These are phyloP conservation scores for Sinocyclocheilus rhinocerous DNA, from an alignment of 2,113 vertebrate genomes.

Conservation along the genomic window DNA sequence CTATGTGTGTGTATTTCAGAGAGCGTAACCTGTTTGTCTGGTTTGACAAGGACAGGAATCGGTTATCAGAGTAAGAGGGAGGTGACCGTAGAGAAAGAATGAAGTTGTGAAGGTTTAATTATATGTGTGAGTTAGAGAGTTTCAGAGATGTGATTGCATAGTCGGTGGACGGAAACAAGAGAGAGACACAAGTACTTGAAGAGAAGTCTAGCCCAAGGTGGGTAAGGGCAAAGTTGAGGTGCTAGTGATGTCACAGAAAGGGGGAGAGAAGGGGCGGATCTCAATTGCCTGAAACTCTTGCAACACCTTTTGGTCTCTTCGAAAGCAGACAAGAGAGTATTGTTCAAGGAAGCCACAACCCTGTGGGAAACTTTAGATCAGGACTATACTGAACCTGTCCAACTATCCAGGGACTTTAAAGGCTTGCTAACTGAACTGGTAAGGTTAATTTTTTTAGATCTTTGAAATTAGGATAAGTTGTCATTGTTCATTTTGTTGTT, in stretches of 20 bases:
- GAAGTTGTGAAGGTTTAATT: not conserved
- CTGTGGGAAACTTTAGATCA: constrained; percentile 73
- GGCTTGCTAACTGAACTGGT: constrained; percentile 9
- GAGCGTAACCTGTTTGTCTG: constrained; percentile 68
- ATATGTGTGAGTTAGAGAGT: not conserved
- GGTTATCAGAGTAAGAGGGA: constrained; percentile 44
- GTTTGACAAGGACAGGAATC: constrained; percentile 59
- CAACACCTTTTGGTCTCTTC: constrained; percentile 82
- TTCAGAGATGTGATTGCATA: not conserved
- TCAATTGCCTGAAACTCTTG: constrained; percentile 73
- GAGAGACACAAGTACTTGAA: constrained; percentile 27
- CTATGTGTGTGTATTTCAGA: constrained; percentile 18
- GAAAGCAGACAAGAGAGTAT: constrained; percentile 75
- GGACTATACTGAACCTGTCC: constrained; percentile 58
- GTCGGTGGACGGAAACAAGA: not conserved
- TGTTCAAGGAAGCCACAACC: constrained; percentile 73
- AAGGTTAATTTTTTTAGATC: constrained; percentile 21
- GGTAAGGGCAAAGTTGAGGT: constrained; percentile 61
- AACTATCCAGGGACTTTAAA: constrained; percentile 58
- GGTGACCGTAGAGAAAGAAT: constrained; percentile 21
- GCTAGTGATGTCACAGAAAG: constrained; percentile 82
- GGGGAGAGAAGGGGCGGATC: constrained; percentile 70
- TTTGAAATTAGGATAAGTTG: not conserved
- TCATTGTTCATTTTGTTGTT: not conserved
- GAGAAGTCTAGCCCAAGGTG: constrained; percentile 50